A percentile compares a stretch with the other conserved stretches of the same genome.
Conservation (phyloP, 2,888 invertebrate genomes). For the Drosophila bunnanda region DNA sequence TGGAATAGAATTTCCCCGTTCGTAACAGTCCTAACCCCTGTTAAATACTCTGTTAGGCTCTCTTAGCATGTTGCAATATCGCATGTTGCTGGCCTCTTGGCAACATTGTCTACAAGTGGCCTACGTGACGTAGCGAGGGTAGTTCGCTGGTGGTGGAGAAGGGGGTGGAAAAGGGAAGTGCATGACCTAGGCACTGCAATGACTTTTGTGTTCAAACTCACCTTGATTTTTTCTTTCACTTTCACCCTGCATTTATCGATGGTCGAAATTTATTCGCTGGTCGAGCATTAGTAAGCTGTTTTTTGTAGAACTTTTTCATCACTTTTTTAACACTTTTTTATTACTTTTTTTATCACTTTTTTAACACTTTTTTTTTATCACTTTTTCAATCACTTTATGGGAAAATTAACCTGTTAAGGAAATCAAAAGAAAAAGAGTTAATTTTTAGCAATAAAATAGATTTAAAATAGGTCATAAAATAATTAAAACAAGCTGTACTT, state of each 20-base stretch:
- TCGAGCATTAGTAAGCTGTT: neutral
- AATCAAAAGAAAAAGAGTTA: neutral
- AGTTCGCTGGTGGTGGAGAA: neutral
- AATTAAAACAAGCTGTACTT: too few species aligned
- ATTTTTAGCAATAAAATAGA: neutral
- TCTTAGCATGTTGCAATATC: conserved; percentile 20
- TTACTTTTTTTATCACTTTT: too few species aligned
- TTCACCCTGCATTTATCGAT: conserved; percentile 36
- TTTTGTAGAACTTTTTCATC: neutral
- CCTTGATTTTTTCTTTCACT: conserved; percentile 31
- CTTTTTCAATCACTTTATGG: neutral
- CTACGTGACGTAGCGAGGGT: conserved; percentile 42
- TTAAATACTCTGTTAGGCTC: conserved; percentile 1
- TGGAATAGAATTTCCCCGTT: neutral
- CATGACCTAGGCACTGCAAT: conserved; percentile 46
- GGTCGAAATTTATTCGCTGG: conserved; percentile 12
- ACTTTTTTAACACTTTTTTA: too few species aligned
- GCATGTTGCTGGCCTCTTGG: conserved; percentile 16
- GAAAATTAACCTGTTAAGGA: neutral
- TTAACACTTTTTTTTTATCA: neutral
- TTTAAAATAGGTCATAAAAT: neutral
- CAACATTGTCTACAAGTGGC: conserved; percentile 46
- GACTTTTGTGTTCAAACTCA: conserved; percentile 35
- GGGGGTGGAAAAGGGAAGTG: conserved; percentile 8
- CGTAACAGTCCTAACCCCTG: neutral